Evolutionary conservation across 2,113 vertebrate species (phyloP).

Genomic region (Aptenodytes forsteri): DNA sequence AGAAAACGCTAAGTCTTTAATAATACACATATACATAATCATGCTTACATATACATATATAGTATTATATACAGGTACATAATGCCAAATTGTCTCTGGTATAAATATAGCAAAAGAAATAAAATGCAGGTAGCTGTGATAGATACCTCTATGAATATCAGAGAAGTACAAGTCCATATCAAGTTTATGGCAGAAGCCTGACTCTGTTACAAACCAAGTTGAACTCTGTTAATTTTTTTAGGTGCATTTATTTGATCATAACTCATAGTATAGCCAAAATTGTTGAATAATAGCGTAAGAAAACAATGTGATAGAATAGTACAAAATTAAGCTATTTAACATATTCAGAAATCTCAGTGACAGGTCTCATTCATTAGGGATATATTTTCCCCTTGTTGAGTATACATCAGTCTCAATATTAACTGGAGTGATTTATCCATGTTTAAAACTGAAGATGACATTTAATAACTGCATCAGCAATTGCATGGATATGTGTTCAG

Average conservation of each 20-base stretch:
- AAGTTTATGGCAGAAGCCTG: neutral
- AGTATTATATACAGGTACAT: neutral
- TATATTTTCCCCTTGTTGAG: neutral
- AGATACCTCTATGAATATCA: neutral
- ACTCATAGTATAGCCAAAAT: neutral
- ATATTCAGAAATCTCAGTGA: neutral
- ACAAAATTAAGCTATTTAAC: neutral
- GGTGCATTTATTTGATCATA: neutral
- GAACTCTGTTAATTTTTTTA: neutral
- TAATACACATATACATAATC: neutral
- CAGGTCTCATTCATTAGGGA: neutral
- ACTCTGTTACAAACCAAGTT: neutral
- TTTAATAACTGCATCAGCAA: slow-evolving; percentile 1
- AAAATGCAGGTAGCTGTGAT: neutral
- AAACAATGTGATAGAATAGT: neutral
- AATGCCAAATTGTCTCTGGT: neutral
- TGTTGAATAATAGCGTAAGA: neutral
- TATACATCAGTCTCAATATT: neutral
- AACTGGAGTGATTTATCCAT: neutral
- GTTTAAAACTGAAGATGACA: neutral
- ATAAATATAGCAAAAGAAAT: neutral
- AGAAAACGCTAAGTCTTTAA: neutral
- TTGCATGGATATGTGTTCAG: neutral
- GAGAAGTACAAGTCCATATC: neutral
- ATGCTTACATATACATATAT: neutral